These are phyloP conservation scores for Chymomyza caudatula DNA, from an alignment of 2,888 invertebrate genomes.

Conservation along the genomic window DNA sequence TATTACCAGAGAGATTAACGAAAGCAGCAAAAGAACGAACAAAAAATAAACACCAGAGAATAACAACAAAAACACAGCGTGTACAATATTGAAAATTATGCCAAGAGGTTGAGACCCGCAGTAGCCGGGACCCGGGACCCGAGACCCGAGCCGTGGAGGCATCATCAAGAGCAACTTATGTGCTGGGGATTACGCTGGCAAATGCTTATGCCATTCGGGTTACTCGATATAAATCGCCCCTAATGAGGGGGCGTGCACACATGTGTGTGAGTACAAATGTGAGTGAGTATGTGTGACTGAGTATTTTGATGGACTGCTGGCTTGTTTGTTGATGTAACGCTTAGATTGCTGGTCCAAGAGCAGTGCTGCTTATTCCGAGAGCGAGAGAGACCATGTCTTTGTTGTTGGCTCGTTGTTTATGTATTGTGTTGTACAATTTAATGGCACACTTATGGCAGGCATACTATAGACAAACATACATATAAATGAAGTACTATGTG, in stretches of 20 bases:
- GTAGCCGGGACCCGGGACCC: not conserved
- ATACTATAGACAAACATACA: not conserved
- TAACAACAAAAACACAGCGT: not conserved
- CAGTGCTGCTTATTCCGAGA: slow-evolving; percentile 9
- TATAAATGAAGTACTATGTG: slow-evolving; percentile 7
- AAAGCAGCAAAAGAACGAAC: slow-evolving; percentile 16
- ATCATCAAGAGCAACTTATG: not conserved
- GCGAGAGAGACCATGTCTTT: slow-evolving; percentile 20
- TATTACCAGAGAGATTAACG: slow-evolving; percentile 63
- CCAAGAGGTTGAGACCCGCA: not conserved
- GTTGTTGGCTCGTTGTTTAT: slow-evolving; percentile 13
- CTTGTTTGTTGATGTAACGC: slow-evolving; percentile 33
- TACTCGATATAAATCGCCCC: slow-evolving; percentile 3
- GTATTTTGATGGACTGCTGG: slow-evolving; percentile 32
- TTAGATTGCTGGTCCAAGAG: slow-evolving; percentile 32
- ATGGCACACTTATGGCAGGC: slow-evolving; percentile 30
- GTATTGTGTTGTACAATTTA: slow-evolving; percentile 18
- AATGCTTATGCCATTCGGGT: slow-evolving; percentile 1
- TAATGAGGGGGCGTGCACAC: not conserved
- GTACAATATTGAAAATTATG: slow-evolving; percentile 36
- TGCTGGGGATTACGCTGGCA: not conserved
- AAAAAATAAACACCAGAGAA: not conserved
- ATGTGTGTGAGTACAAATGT: not conserved
- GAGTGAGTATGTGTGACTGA: not conserved
- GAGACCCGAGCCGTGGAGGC: not conserved